These are phyloP conservation scores for Cecropterus lyciades DNA, from an alignment of 1,140 invertebrate genomes.

Conservation along the genomic window DNA sequence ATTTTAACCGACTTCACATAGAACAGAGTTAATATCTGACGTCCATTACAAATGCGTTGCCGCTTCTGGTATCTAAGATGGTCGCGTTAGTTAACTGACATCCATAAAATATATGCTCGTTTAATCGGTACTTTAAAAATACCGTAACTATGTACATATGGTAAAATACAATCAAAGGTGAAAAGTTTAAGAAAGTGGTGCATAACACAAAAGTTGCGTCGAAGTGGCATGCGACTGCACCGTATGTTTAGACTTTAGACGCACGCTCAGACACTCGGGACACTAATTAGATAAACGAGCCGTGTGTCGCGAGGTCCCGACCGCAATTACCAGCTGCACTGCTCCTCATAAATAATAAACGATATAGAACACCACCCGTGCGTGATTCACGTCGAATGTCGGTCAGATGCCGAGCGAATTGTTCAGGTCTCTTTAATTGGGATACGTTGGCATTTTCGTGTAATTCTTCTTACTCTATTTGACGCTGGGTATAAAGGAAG, in stretches of 20 bases:
- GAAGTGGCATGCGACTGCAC: conserved; percentile 36
- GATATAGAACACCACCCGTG: conserved; percentile 63
- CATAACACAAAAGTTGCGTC: conserved; percentile 23
- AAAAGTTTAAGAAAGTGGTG: neutral
- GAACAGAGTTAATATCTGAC: too few relatives aligned
- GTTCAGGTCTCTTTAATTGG: conserved; percentile 25
- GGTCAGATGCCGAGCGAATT: conserved; percentile 47
- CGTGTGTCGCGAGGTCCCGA: conserved; percentile 74
- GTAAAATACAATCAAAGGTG: too few relatives aligned
- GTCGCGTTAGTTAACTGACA: too few relatives aligned
- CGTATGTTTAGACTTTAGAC: conserved; percentile 41
- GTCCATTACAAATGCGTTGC: too few relatives aligned
- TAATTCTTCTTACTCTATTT: neutral
- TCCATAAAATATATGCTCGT: too few relatives aligned
- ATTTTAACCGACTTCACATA: too few relatives aligned
- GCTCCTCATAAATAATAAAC: conserved; percentile 72
- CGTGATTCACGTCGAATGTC: conserved; percentile 60
- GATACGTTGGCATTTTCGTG: neutral
- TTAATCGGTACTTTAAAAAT: too few relatives aligned
- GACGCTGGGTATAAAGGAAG: too few relatives aligned
- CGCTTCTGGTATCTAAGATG: too few relatives aligned
- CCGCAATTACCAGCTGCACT: conserved; percentile 76
- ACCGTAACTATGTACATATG: too few relatives aligned
- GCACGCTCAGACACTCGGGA: conserved; percentile 51
- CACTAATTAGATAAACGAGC: conserved; percentile 81